Evolutionary conservation across 53 echinoderm and acorn worm species (phyloP), one percentile per base, ranked within the genome.

Genomic region (Astropecten irregularis): DNA sequence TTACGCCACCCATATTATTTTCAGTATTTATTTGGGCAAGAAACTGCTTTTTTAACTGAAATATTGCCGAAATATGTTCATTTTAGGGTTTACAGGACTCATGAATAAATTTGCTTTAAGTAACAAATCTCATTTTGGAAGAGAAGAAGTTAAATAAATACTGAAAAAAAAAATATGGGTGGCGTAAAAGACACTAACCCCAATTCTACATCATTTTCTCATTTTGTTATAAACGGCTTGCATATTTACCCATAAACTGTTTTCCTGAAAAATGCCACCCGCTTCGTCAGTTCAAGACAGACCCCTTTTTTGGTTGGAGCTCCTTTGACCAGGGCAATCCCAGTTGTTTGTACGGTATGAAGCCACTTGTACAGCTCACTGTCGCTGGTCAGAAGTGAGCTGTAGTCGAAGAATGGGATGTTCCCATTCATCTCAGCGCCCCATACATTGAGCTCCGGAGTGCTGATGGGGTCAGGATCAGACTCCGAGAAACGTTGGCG

Each of bases 211-310:
- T n/a, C n/a, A n/a, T n/a, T n/a, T n/a, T n/a, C n/a, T n/a, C n/a
- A n/a, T n/a, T n/a, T n/a, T n/a, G n/a, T n/a, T n/a, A n/a, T n/a
- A n/a, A n/a, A n/a, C n/a, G n/a, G n/a, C n/a, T n/a, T n/a, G n/a
- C 0, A 82, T 25, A 22, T 85, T 66, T 73, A 99, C 99, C 99
- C 99, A 67, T 92, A 92, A 19, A 77, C 50, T 1, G 99, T 99
- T 68, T 81, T 51, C 10, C 90, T 87, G 58, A 86, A 57, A 82
- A 83, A 94, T 19, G 89, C 89, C 21, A 99, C 92, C 38, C 90
- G 39, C 2, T 88, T 66, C n/a, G 86, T 87, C 18, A 99, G 42
- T 18, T 58, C 83, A 13, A 82, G 60, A 9, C 88, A 32, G 11
- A 76, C 49, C 8, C 84, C 86, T 1, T 32, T 20, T 53, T 84